Evolutionary conservation across 2,888 invertebrate genomes (phyloP).

Genomic region (Acronicta psi): DNA sequence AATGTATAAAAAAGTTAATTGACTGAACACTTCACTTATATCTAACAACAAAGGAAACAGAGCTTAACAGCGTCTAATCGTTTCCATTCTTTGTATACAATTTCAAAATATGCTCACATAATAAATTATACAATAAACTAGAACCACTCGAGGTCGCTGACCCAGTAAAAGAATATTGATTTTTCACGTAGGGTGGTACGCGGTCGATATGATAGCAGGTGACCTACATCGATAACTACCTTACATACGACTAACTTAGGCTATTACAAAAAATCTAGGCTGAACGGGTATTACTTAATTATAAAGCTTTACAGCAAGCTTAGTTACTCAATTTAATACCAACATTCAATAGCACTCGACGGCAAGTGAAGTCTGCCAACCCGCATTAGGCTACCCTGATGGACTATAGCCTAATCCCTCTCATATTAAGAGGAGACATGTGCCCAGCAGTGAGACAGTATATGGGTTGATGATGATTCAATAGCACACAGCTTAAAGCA

Average conservation of each 20-base stretch:
- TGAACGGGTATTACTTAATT: too few relatives aligned
- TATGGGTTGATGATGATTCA: too few relatives aligned
- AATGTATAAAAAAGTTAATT: neutral
- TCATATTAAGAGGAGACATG: too few relatives aligned
- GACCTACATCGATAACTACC: slow-evolving; percentile 64
- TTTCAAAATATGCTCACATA: neutral
- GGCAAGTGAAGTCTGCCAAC: too few relatives aligned
- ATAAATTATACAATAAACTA: neutral
- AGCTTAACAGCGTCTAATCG: neutral
- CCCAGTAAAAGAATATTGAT: slow-evolving; percentile 54
- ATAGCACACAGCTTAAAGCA: too few relatives aligned
- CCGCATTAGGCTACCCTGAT: too few relatives aligned
- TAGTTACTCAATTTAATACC: too few relatives aligned
- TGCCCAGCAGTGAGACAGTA: too few relatives aligned
- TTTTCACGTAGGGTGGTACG: slow-evolving; percentile 27
- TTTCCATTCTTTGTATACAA: neutral
- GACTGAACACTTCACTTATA: neutral
- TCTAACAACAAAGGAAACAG: slow-evolving; percentile 1
- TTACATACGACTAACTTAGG: neutral
- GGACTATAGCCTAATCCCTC: too few relatives aligned
- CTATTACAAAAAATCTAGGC: too few relatives aligned
- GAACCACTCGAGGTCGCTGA: slow-evolving; percentile 14
- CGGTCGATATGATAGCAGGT: slow-evolving; percentile 53
- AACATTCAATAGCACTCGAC: too few relatives aligned
- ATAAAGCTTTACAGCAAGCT: too few relatives aligned